These are phyloP conservation scores for Plutella xylostella DNA, from an alignment of 2,888 invertebrate species.

Conservation along the genomic window DNA sequence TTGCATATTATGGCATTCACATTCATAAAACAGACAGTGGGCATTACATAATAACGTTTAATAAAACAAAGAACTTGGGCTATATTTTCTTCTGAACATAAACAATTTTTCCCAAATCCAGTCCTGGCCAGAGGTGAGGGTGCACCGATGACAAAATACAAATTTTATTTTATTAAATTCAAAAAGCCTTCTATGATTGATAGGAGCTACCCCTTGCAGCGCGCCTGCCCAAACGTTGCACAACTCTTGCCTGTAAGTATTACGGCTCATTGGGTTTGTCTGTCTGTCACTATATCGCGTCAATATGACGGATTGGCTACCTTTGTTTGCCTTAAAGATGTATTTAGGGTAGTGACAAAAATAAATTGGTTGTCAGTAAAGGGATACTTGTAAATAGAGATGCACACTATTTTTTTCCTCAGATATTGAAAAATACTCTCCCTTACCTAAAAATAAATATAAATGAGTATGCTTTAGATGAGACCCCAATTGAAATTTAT, in stretches of 20 bases:
- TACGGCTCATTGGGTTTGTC: slow-evolving; percentile 9
- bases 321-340: not conserved
- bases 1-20: too few relatives aligned
- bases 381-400: too few relatives aligned
- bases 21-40: too few relatives aligned
- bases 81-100: too few relatives aligned
- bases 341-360: not conserved
- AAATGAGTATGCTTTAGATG: too few relatives aligned
- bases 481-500: too few relatives aligned
- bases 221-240: slow-evolving; percentile 13
- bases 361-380: too few relatives aligned
- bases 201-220: slow-evolving; percentile 52
- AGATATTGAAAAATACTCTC: too few relatives aligned
- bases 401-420: too few relatives aligned
- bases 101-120: slow-evolving; percentile 32
- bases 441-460: too few relatives aligned
- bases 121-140: slow-evolving; percentile 49
- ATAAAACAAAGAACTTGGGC: too few relatives aligned
- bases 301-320: slow-evolving; percentile 4
- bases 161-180: slow-evolving; percentile 73
- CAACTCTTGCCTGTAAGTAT: slow-evolving; percentile 61
- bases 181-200: slow-evolving; percentile 70
- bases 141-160: slow-evolving; percentile 70
- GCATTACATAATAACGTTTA: too few relatives aligned
- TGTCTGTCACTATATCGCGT: not conserved